Conservation (phyloP, 2,797 vertebrate genomes). For the Sebastes jordani region DNA sequence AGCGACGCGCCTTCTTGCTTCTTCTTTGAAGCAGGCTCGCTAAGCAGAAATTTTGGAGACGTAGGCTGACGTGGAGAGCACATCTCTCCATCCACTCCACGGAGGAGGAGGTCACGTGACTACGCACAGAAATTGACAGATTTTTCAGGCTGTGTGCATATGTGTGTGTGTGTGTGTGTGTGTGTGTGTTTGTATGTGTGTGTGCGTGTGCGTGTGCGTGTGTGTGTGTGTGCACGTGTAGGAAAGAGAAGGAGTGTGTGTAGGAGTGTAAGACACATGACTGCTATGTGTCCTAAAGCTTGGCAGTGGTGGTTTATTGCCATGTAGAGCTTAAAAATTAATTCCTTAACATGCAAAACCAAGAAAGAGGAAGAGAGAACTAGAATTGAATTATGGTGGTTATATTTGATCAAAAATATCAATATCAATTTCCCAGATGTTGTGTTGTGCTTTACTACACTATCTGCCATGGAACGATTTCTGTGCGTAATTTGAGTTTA, state of each 20-base stretch:
- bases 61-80: constrained; percentile 99
- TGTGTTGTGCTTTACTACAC: not conserved
- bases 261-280: constrained; percentile 55
- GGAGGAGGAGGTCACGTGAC: constrained; percentile 96
- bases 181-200: not conserved
- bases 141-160: constrained; percentile 68
- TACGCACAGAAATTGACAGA: constrained; percentile 95
- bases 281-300: constrained; percentile 67
- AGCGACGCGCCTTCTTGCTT: constrained; percentile 91
- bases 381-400: constrained; percentile 1
- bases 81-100: constrained; percentile 93
- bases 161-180: constrained; percentile 21
- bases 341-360: constrained; percentile 57
- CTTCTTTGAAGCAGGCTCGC: constrained; percentile 99
- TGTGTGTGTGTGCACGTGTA: constrained; percentile 2
- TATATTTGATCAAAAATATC: constrained; percentile 15
- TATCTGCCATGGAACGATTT: not conserved
- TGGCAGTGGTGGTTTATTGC: constrained; percentile 77
- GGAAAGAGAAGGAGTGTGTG: constrained; percentile 20
- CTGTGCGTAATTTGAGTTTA: not conserved
- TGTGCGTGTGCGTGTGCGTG: not conserved
- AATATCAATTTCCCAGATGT: constrained; percentile 22
- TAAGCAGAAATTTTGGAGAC: constrained; percentile 97
- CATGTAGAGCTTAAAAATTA: constrained; percentile 54
- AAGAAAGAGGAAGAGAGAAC: constrained; percentile 7